These are phyloP conservation scores for Emydocephalus ijimae DNA, from an alignment of 2,113 vertebrate species.

Conservation along the genomic window DNA sequence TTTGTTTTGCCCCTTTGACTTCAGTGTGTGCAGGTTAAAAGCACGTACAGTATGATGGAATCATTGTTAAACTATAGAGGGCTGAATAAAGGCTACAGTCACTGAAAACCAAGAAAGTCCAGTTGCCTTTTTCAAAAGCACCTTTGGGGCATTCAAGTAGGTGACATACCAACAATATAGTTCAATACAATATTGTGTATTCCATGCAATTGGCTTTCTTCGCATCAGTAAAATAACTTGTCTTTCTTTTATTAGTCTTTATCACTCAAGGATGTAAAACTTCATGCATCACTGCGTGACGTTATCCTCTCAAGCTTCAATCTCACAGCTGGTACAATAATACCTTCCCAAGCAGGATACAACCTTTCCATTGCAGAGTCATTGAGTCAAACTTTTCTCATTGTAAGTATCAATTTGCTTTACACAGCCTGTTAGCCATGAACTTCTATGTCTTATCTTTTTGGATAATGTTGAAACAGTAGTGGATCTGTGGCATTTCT, in stretches of 20 bases:
- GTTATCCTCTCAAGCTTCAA: constrained; percentile 74
- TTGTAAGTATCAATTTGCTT: constrained; percentile 37
- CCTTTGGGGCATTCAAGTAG: no score
- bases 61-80: background rate
- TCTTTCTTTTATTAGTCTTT: constrained; percentile 72
- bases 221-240: background rate
- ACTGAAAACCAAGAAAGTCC: background rate
- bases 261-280: constrained; percentile 84
- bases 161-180: background rate
- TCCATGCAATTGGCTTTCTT: background rate
- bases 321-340: constrained; percentile 66
- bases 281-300: constrained; percentile 81
- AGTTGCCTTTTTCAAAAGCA: no score
- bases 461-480: background rate
- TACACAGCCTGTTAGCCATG: background rate
- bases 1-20: background rate
- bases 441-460: background rate
- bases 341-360: constrained; percentile 78
- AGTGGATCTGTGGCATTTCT: background rate
- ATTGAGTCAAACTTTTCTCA: constrained; percentile 57
- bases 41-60: background rate
- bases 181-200: background rate
- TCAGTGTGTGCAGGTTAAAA: background rate
- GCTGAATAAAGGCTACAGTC: background rate
- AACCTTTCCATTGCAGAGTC: constrained; percentile 68